A percentile compares a stretch with the other conserved stretches of the same genome.
Conservation (phyloP, 2,113 vertebrate genomes). For the Carollia perspicillata region DNA sequence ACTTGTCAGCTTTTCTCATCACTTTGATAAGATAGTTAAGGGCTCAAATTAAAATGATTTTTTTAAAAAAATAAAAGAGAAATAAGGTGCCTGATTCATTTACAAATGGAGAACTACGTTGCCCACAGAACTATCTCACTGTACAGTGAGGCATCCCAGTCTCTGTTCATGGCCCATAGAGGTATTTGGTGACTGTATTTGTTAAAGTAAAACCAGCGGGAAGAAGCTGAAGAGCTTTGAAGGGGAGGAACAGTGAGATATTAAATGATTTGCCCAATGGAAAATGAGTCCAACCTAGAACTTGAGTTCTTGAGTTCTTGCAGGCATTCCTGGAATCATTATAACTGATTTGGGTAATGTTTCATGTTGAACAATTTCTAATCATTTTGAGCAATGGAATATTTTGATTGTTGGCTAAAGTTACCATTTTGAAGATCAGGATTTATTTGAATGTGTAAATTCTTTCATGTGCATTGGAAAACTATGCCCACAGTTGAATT, state of each 20-base stretch:
- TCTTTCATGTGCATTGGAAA: neutral
- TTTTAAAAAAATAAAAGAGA: neutral
- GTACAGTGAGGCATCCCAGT: neutral
- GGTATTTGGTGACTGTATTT: neutral
- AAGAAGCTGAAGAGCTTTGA: neutral
- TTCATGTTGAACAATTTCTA: neutral
- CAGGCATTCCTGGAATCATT: neutral
- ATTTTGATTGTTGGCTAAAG: neutral
- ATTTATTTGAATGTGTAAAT: neutral
- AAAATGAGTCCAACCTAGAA: neutral
- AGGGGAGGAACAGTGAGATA: neutral
- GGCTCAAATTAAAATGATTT: neutral
- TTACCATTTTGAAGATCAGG: neutral
- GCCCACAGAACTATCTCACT: neutral
- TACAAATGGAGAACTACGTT: neutral
- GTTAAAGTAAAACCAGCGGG: neutral
- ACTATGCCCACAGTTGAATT: neutral
- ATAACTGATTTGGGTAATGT: neutral
- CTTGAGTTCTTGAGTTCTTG: neutral
- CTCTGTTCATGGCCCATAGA: neutral
- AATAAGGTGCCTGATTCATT: neutral
- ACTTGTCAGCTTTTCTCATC: neutral
- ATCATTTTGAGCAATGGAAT: neutral
- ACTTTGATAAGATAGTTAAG: neutral
- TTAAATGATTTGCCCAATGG: neutral